Evolutionary conservation across 2,888 invertebrate species (phyloP).

Genomic region (Deilephila elpenor): DNA sequence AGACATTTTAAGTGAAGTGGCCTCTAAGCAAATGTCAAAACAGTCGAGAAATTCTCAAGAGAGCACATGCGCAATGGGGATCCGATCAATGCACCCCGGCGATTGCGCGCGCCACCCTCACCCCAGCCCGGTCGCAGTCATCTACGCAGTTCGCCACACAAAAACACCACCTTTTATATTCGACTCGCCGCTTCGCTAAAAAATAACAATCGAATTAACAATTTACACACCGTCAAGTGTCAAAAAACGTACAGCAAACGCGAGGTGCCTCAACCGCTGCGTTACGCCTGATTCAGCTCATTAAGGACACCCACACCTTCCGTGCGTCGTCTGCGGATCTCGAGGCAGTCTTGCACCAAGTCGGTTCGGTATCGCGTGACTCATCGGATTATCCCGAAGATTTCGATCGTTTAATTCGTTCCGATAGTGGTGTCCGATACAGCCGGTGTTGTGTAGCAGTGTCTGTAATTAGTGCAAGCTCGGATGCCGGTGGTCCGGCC

Average conservation of each 20-base stretch:
- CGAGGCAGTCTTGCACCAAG: constrained; percentile 60
- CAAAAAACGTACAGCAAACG: constrained; percentile 53
- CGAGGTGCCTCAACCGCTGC: constrained; percentile 66
- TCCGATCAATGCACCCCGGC: constrained; percentile 79
- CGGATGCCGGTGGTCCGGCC: constrained; percentile 83
- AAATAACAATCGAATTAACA: constrained; percentile 56
- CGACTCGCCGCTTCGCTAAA: constrained; percentile 40
- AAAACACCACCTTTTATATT: constrained; percentile 67
- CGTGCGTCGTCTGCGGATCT: constrained; percentile 50
- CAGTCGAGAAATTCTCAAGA: constrained; percentile 58
- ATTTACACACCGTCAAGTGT: constrained; percentile 49
- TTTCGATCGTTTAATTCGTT: constrained; percentile 62
- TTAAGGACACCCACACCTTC: constrained; percentile 82
- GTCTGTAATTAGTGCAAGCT: constrained; percentile 58
- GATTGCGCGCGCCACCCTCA: constrained; percentile 78
- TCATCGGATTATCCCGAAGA: constrained; percentile 76
- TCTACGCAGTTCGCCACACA: constrained; percentile 79
- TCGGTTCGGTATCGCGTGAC: constrained; percentile 70
- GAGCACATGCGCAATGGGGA: constrained; percentile 75
- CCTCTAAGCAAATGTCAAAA: constrained; percentile 67
- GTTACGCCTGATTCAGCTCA: constrained; percentile 59
- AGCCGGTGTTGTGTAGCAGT: constrained; percentile 57
- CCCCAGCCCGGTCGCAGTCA: constrained; percentile 55
- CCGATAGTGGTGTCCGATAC: constrained; percentile 56
- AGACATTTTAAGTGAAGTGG: constrained; percentile 24